These are phyloP conservation scores for Atethmia centrago DNA, from an alignment of 2,888 invertebrate genomes.

Conservation along the genomic window DNA sequence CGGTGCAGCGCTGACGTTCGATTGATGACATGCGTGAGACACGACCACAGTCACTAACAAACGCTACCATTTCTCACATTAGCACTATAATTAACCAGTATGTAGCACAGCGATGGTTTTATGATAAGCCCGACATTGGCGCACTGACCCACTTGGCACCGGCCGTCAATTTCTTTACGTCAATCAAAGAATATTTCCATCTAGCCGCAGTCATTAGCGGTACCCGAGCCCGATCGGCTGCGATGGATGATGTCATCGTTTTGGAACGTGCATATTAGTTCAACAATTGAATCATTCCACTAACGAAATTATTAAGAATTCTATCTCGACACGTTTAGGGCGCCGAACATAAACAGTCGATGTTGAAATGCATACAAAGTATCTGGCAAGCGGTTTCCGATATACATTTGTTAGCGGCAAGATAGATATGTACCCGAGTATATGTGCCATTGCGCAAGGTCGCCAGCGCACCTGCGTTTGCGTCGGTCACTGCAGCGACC, in stretches of 20 bases:
- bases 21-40: slow-evolving; percentile 82
- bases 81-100: slow-evolving; percentile 75
- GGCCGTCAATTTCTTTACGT: slow-evolving; percentile 79
- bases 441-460: slow-evolving; percentile 88
- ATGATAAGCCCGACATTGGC: slow-evolving; percentile 87
- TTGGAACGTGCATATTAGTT: slow-evolving; percentile 71
- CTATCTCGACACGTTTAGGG: slow-evolving; percentile 76
- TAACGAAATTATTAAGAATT: slow-evolving; percentile 65
- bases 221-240: slow-evolving; percentile 53
- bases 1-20: slow-evolving; percentile 77
- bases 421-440: slow-evolving; percentile 74
- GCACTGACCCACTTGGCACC: slow-evolving; percentile 87
- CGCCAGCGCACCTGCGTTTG: slow-evolving; percentile 82
- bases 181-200: slow-evolving; percentile 82
- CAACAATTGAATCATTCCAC: slow-evolving; percentile 70
- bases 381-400: slow-evolving; percentile 86
- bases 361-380: slow-evolving; percentile 82
- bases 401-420: slow-evolving; percentile 82
- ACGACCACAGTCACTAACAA: slow-evolving; percentile 65
- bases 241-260: slow-evolving; percentile 81
- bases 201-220: slow-evolving; percentile 69
- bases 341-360: slow-evolving; percentile 72
- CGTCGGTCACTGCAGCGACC: slow-evolving; percentile 80
- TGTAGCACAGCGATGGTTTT: slow-evolving; percentile 73
- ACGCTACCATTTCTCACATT: slow-evolving; percentile 71